Evolutionary conservation across 2,113 vertebrate genomes (phyloP).

Genomic region (Leucoraja erinaceus): DNA sequence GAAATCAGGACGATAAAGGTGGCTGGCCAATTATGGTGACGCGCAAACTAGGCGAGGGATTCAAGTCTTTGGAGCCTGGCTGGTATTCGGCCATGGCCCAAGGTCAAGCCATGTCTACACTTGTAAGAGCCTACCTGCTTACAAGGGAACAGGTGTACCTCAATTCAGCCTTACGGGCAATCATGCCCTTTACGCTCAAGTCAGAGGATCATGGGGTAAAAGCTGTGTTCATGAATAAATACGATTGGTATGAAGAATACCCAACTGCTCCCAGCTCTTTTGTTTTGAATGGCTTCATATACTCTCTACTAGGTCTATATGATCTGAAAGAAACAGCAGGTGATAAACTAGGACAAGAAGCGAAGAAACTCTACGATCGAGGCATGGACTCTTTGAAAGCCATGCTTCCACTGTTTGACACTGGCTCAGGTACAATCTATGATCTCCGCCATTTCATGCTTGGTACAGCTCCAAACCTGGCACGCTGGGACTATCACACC

Average conservation of each 20-base stretch:
- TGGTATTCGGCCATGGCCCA: constrained; percentile 99
- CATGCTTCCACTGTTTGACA: constrained; percentile 93
- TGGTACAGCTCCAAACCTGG: constrained; percentile 87
- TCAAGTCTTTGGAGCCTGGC: constrained; percentile 83
- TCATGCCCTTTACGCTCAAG: constrained; percentile 75
- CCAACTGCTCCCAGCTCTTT: constrained; percentile 91
- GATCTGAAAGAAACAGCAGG: constrained; percentile 87
- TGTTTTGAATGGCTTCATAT: constrained; percentile 96
- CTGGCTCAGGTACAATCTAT: constrained; percentile 89
- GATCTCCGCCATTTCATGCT: constrained; percentile 94
- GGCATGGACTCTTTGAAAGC: constrained; percentile 92
- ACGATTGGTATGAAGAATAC: constrained; percentile 98
- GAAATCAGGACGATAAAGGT: constrained; percentile 86
- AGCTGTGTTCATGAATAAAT: constrained; percentile 84
- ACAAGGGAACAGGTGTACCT: constrained; percentile 81
- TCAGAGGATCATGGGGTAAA: constrained; percentile 86
- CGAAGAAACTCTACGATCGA: constrained; percentile 68
- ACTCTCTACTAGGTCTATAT: constrained; percentile 84
- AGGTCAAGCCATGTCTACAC: constrained; percentile 90
- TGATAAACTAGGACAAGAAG: constrained; percentile 74
- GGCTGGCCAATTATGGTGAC: constrained; percentile 98
- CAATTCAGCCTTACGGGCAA: constrained; percentile 74
- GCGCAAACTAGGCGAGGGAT: constrained; percentile 88
- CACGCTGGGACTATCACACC: constrained; percentile 98
- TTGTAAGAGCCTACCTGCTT: constrained; percentile 84